Evolutionary conservation across 2,797 vertebrate genomes (phyloP).

Genomic region (Hydrocynus forskahlii): DNA sequence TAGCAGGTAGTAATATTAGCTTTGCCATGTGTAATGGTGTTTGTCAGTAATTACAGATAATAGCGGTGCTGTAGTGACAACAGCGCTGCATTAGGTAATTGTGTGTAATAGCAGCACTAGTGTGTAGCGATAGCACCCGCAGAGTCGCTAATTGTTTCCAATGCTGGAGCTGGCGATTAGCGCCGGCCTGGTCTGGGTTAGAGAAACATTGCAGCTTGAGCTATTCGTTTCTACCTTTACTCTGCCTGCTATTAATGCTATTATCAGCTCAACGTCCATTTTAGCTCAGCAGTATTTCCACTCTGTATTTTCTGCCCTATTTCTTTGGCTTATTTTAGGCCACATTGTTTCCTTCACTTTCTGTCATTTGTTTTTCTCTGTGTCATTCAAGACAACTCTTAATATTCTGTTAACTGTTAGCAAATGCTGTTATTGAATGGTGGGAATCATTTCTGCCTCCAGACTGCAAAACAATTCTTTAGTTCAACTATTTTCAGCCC

Average conservation of each 20-base stretch:
- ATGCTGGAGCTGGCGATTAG: conserved; percentile 23
- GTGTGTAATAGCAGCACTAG: conserved; percentile 43
- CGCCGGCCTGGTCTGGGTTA: background rate
- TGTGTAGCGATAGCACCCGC: background rate
- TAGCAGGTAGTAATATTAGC: conserved; percentile 24
- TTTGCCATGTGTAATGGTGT: conserved; percentile 19
- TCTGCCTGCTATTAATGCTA: conserved; percentile 33
- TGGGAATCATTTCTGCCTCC: too few species aligned
- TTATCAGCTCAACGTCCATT: conserved; percentile 23
- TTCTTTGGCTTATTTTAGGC: background rate
- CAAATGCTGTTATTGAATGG: too few species aligned
- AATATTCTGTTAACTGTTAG: too few species aligned
- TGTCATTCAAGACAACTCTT: background rate
- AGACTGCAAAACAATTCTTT: too few species aligned
- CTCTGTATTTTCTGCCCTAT: background rate
- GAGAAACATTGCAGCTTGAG: conserved; percentile 3
- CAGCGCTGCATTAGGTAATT: conserved; percentile 35
- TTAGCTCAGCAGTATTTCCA: background rate
- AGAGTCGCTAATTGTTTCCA: conserved; percentile 46
- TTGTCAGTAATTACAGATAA: conserved; percentile 49
- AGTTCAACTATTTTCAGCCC: too few species aligned
- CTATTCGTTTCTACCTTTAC: background rate
- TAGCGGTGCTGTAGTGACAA: conserved; percentile 25
- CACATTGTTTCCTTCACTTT: background rate
- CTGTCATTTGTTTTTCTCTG: background rate